Evolutionary conservation across 2,888 invertebrate species (phyloP).

Genomic region (Ecliptopera silaceata): DNA sequence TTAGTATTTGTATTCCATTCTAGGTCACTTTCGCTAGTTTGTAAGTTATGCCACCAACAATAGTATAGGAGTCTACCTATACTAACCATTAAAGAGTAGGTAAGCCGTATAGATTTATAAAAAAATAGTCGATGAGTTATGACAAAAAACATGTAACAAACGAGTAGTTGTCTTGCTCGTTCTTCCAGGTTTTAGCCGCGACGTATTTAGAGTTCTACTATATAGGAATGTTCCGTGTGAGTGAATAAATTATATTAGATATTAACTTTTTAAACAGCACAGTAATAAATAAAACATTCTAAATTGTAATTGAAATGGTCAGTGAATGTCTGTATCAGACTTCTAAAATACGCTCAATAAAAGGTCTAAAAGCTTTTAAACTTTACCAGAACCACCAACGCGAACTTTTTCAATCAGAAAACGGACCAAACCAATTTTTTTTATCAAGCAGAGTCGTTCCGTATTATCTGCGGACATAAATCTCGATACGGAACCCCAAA

Average conservation of each 20-base stretch:
- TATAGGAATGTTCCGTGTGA: no score
- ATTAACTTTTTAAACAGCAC: no score
- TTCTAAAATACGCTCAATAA: slow-evolving; percentile 9
- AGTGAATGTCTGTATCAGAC: slow-evolving; percentile 11
- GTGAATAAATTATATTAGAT: no score
- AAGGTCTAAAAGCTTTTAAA: slow-evolving; percentile 19
- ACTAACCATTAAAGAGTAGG: no score
- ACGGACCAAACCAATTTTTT: slow-evolving; percentile 41
- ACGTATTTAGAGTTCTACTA: no score
- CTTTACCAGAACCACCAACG: slow-evolving; percentile 22
- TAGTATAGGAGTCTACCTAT: not conserved
- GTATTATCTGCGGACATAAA: slow-evolving; percentile 41
- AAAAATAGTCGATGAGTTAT: no score
- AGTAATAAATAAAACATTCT: not conserved
- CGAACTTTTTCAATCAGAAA: slow-evolving; percentile 54
- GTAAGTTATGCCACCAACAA: not conserved
- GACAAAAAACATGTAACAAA: no score
- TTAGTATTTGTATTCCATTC: slow-evolving; percentile 11
- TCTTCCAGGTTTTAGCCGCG: no score
- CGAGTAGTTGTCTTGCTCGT: no score
- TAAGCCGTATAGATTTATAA: no score
- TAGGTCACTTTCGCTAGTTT: slow-evolving; percentile 3
- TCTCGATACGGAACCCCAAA: slow-evolving; percentile 37
- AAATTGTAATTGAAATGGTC: slow-evolving; percentile 15
- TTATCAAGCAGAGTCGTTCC: slow-evolving; percentile 34